A percentile compares a stretch with the other conserved stretches of the same genome.
phyloP scores from a whole-genome alignment of 2,888 invertebrate species.

The Lobophora halterata region DNA sequence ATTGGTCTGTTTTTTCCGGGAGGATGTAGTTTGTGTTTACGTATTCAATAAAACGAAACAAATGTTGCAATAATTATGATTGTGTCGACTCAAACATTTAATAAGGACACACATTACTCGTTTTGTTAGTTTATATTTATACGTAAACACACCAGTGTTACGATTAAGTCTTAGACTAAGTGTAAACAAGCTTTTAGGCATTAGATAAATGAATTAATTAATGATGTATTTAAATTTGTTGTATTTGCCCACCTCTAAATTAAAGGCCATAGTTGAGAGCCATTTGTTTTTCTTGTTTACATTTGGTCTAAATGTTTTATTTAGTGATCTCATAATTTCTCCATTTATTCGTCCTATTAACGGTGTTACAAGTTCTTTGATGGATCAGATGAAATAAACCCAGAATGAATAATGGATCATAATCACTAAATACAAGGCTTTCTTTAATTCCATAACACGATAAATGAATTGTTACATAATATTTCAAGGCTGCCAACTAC shows the following conservation, averaged over 20 bases:
- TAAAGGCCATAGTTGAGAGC: slow-evolving; percentile 49
- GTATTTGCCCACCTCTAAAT: slow-evolving; percentile 44
- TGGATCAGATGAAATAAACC: slow-evolving; percentile 38
- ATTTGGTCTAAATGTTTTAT: slow-evolving; percentile 64
- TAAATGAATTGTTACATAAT: slow-evolving; percentile 39
- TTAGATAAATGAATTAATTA: slow-evolving; percentile 26
- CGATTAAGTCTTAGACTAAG: slow-evolving; percentile 47
- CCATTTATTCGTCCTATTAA: slow-evolving; percentile 53
- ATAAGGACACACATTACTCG: slow-evolving; percentile 32
- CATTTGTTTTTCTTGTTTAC: slow-evolving; percentile 62
- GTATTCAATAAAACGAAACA: slow-evolving; percentile 34
- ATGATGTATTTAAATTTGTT: slow-evolving; percentile 28
- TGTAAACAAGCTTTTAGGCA: slow-evolving; percentile 61
- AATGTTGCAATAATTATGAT: slow-evolving; percentile 26
- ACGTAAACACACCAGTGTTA: slow-evolving; percentile 47
- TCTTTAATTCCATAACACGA: slow-evolving; percentile 41
- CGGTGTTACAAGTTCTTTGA: slow-evolving; percentile 35
- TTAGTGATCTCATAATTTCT: slow-evolving; percentile 72
- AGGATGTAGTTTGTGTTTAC: slow-evolving; percentile 44
- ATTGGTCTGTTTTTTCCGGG: slow-evolving; percentile 56
- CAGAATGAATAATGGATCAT: slow-evolving; percentile 32
- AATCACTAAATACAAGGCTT: slow-evolving; percentile 35
- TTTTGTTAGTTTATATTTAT: slow-evolving; percentile 36
- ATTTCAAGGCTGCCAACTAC: slow-evolving; percentile 47
- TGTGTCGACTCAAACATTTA: slow-evolving; percentile 19